Conservation (phyloP, 2,888 invertebrate genomes). For the Sarcophaga subvicina region DNA sequence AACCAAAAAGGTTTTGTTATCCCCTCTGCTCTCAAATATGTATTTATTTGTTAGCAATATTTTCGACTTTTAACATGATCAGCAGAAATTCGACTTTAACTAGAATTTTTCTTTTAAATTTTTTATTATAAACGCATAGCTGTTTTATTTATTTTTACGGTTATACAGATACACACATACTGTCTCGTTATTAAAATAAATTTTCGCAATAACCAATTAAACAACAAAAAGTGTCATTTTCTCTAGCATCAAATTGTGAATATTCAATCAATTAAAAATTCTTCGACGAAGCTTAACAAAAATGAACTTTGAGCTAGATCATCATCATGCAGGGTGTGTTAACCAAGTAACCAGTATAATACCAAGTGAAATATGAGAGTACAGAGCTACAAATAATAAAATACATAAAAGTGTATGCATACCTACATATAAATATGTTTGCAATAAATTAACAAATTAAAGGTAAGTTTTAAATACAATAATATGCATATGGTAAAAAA, state of each 20-base stretch:
- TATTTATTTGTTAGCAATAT: no score
- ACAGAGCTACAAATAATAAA: neutral
- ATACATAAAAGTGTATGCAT: neutral
- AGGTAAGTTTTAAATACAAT: no score
- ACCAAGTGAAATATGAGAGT: neutral
- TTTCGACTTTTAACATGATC: no score
- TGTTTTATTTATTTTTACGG: no score
- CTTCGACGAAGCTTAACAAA: slow-evolving; percentile 43
- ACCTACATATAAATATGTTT: neutral
- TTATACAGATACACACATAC: neutral
- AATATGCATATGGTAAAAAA: no score
- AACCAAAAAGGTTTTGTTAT: no score
- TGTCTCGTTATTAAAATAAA: no score
- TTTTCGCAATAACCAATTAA: neutral
- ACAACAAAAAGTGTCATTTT: neutral
- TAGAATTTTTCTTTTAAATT: no score
- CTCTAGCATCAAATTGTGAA: slow-evolving; percentile 4
- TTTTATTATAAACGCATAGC: no score
- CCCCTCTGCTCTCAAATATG: no score
- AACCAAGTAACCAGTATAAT: neutral
- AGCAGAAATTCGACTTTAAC: no score
- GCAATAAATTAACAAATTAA: neutral
- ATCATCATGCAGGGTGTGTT: neutral
- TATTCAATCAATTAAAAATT: slow-evolving; percentile 29
- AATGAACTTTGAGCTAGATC: slow-evolving; percentile 35